Percentiles rank a stretch among this genome's conserved stretches.
Conservation (phyloP, 2,113 vertebrate genomes). For the Galbula dea region DNA sequence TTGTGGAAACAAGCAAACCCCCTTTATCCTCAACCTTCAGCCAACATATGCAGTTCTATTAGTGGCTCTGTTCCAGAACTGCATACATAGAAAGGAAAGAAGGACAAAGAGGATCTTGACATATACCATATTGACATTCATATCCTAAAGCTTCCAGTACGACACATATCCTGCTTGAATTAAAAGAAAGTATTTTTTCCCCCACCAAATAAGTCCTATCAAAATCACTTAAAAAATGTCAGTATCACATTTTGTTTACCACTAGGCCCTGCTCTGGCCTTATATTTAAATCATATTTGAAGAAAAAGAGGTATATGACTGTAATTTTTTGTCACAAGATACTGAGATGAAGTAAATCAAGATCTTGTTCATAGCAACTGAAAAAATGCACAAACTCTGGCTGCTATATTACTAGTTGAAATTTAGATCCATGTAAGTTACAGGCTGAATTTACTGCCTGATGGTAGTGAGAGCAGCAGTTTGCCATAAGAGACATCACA, state of each 20-base stretch:
- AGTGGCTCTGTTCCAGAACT: not conserved
- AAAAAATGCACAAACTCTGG: not conserved
- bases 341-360: not conserved
- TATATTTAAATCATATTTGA: not conserved
- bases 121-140: not conserved
- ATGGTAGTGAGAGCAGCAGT: not conserved
- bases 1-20: not conserved
- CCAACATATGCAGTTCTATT: not conserved
- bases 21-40: not conserved
- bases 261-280: not conserved
- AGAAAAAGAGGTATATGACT: not conserved
- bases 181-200: not conserved
- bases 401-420: not conserved
- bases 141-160: not conserved
- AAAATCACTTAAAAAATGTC: not conserved
- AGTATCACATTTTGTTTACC: not conserved
- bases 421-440: not conserved
- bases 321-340: not conserved
- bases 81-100: not conserved
- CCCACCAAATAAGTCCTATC: not conserved
- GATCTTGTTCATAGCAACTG: not conserved
- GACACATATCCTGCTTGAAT: not conserved
- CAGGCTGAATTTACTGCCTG: not conserved
- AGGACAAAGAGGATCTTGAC: not conserved
- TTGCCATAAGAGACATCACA: not conserved